Evolutionary conservation across 2,113 vertebrate genomes (phyloP), one percentile per base, ranked within the genome.

Genomic region (Malurus cyaneus): DNA sequence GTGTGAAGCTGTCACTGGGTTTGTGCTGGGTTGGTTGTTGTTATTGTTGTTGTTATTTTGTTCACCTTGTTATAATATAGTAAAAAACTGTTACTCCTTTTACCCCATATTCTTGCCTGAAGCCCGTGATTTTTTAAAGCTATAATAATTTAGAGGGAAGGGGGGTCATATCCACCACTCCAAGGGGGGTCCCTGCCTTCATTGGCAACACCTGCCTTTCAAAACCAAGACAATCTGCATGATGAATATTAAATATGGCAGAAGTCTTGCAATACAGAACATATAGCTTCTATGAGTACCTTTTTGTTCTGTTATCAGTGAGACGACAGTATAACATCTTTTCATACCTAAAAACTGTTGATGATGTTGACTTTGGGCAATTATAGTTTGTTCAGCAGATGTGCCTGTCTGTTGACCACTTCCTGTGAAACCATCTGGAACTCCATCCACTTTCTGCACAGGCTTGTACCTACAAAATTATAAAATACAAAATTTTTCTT

Each of bases 341-440:
- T 92, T 97, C 97, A 91, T 98, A 98, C 98, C 98, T 97, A 98
- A 97, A 96, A 98, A 98, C 93, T 98, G 98, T 96, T 98, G 98
- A 97, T 98, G 98, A 95, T 98, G 98, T 94, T 98, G 98, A 95
- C 98, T 98, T 97, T 98, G 98, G 96, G 97, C 97, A 97, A 98
- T 98, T 95, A 98, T 73, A 93, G 97, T 98, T 97, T 98, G 98
- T 80, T 98, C 98, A 96, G 92, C 98, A 97, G 98, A 98, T 97
- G 98, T 97, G 92, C 97, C 97, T 97, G 98, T 97, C 95, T 98
- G 98, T 91, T 98, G 98, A 90, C 97, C 97, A 96, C 97, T 98
- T 97, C 97, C 98, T 95, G 98, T 97, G 96, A 98, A 98, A 91
- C 97, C 96, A 96, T 98, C 98, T 96, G 98, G 95, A 93, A 98